Base-by-base conservation (phyloP, 1,140 invertebrate species). In the Anthonomus grandis region DNA sequence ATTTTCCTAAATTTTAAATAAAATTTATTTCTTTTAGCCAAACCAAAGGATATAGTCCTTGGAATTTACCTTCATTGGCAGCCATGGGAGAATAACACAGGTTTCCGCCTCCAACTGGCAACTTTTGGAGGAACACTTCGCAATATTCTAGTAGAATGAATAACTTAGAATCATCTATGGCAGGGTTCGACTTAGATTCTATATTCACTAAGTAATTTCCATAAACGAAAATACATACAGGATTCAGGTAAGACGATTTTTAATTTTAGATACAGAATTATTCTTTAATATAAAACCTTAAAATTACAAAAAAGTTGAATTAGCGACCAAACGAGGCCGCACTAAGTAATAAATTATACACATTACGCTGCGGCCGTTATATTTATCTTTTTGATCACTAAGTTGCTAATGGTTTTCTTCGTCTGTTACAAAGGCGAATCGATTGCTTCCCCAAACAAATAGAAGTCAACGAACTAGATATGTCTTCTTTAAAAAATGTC, bases 61-160 rank as follows among this genome's bases (percentile, higher is more conserved):
- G 78, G 78, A 74, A 75, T 65, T 78, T 78, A 76, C 76, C 78
- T 49, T 78, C 77, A 21, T 76, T 79, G 57, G 78, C 77, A 27
- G 77, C 76, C 3, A 76, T 75, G 15, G 78, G 78, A 27, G 78
- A 79, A 78, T 79, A 77, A 78, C 76, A 77, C 64, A 67, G 67
- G 64, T 60, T 59, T 56, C 58, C 50, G 57, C 70, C 70, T 72
- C 68, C 69, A 64, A 52, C 49, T 18, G 37, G 37, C 13, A 50
- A 17, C 17, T 50, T 57, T 50, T 71, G 70, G 69, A 71, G 69
- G 68, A 59, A 50, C 36, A 19, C 46, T 17, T 49, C 63, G 47
- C 61, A 64, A 36, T 57, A 61, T 19, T 18, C 23, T 25, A 51
- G 39, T 31, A 58, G 56, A 59, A 44, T 46, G 51, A 64, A 58